Conservation (phyloP, 2,797 vertebrate species). For the Sebastes nivosus region DNA sequence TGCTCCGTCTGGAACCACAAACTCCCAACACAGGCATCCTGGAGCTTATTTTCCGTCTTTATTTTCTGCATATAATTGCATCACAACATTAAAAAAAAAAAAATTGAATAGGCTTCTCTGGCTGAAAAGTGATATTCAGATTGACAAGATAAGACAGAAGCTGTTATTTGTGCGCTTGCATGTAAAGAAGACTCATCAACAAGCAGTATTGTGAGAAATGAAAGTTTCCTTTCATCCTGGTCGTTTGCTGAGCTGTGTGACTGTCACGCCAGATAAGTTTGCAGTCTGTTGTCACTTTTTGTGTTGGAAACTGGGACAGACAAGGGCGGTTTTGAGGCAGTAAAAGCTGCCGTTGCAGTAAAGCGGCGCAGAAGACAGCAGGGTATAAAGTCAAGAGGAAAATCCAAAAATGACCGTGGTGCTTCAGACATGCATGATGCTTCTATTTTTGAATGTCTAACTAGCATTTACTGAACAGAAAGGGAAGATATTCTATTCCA, state of each 20-base stretch:
- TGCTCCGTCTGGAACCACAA: constrained; percentile 41
- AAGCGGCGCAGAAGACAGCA: constrained; percentile 15
- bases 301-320: constrained; percentile 30
- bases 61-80: constrained; percentile 37
- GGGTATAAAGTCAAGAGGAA: constrained; percentile 10
- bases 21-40: constrained; percentile 18
- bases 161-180: not conserved
- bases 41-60: constrained; percentile 21
- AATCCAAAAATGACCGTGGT: constrained; percentile 27
- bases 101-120: not conserved
- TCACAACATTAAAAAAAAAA: constrained; percentile 26
- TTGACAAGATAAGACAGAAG: not conserved
- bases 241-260: constrained; percentile 35
- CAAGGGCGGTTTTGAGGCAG: not conserved
- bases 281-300: not conserved
- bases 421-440: constrained; percentile 16
- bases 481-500: not conserved
- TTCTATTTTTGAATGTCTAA: constrained; percentile 26
- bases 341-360: not conserved
- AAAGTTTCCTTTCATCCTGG: constrained; percentile 9
- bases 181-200: not conserved
- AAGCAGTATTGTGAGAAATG: not conserved
- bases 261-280: constrained; percentile 37
- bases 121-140: constrained; percentile 19
- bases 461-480: constrained; percentile 11